Percentiles rank a stretch among this genome's conserved stretches.
These are phyloP conservation scores for Pangasius larnaudii DNA, from an alignment of 2,797 vertebrate species.

Conservation along the genomic window DNA sequence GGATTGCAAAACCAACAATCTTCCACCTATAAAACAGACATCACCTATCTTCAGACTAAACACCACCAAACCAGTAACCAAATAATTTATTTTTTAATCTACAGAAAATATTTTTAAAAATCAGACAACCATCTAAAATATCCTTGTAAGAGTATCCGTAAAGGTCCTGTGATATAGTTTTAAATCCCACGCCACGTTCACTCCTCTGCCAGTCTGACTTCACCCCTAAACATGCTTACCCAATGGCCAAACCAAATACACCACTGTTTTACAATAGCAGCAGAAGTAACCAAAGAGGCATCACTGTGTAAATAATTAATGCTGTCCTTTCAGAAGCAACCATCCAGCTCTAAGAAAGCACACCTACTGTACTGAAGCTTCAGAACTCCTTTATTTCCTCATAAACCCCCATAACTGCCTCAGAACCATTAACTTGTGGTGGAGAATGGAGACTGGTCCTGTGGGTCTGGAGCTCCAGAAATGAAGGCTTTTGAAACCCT, in stretches of 20 bases:
- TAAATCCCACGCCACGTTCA: constrained; percentile 41
- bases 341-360: constrained; percentile 61
- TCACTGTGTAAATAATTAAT: constrained; percentile 68
- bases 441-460: constrained; percentile 55
- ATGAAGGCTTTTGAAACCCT: constrained; percentile 67
- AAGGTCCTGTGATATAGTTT: constrained; percentile 43
- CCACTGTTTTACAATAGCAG: constrained; percentile 58
- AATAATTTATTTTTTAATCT: no score
- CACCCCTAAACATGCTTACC: constrained; percentile 49
- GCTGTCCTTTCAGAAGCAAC: constrained; percentile 65
- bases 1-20: neutral
- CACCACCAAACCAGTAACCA: neutral
- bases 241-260: constrained; percentile 57
- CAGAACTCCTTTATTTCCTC: constrained; percentile 43
- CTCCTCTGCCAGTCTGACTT: constrained; percentile 53
- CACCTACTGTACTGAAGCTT: constrained; percentile 59
- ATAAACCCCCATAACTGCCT: constrained; percentile 49
- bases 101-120: neutral
- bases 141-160: neutral
- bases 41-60: neutral
- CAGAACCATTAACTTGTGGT: constrained; percentile 56
- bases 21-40: neutral
- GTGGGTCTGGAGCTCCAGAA: constrained; percentile 11
- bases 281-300: constrained; percentile 61
- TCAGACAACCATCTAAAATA: neutral